A percentile compares a stretch with the other conserved stretches of the same genome.
Conservation (phyloP, 2,888 invertebrate species). For the Pristionchus fissidentatus region DNA sequence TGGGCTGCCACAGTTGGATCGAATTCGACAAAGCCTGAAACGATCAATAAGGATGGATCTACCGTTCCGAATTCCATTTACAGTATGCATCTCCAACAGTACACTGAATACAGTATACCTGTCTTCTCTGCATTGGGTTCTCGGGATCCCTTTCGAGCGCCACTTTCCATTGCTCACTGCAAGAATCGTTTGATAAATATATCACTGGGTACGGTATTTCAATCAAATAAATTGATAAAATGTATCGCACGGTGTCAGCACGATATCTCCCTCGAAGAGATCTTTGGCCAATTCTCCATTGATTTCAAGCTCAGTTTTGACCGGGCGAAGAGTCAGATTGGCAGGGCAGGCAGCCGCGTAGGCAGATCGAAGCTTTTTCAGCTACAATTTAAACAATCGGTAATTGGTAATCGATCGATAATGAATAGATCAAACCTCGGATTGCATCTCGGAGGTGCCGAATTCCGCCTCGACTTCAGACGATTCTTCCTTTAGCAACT, state of each 20-base stretch:
- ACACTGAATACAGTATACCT: conserved; percentile 1
- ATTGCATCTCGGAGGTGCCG: background rate
- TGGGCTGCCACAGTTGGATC: conserved; percentile 22
- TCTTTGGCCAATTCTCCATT: conserved; percentile 22
- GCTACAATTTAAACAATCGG: background rate
- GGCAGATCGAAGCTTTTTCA: background rate
- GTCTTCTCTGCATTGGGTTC: conserved; percentile 5
- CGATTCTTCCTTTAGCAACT: conserved; percentile 27
- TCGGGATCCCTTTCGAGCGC: conserved; percentile 19
- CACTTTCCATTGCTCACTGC: conserved; percentile 35
- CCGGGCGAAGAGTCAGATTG: background rate
- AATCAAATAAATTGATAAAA: background rate
- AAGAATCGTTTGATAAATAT: background rate
- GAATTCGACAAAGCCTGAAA: conserved; percentile 1
- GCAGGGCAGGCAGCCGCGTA: background rate
- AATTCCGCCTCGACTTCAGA: conserved; percentile 1
- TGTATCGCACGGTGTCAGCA: conserved; percentile 19
- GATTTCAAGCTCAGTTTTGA: conserved; percentile 5
- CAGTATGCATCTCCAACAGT: background rate
- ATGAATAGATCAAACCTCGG: background rate
- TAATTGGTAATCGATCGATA: background rate
- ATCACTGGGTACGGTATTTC: background rate
- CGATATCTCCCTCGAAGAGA: conserved; percentile 37
- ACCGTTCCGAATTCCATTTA: too few species aligned
- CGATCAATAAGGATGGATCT: too few species aligned